Evolutionary conservation across 2,797 vertebrate genomes (phyloP).

Genomic region (Gallinago stenura): DNA sequence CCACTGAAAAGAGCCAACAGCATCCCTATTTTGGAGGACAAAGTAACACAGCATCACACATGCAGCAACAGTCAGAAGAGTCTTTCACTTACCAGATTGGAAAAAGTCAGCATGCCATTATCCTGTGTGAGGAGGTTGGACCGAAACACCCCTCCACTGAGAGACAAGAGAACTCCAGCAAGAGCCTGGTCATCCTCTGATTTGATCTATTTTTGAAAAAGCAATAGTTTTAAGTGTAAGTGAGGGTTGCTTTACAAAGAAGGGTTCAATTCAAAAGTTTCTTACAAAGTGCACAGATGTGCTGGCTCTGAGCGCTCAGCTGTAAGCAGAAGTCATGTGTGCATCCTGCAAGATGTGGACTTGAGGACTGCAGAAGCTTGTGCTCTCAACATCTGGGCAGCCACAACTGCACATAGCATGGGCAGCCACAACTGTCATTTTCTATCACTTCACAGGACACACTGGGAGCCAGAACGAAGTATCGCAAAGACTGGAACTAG

Average conservation of each 20-base stretch:
- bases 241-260: rapidly evolving
- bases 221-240: not conserved
- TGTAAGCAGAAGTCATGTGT: not conserved
- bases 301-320: not conserved
- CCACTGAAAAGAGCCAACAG: not conserved
- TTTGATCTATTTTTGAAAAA: conserved; percentile 84
- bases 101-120: conserved; percentile 92
- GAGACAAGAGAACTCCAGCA: conserved; percentile 94
- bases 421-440: not conserved
- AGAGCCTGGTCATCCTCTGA: conserved; percentile 92
- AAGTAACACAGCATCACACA: not conserved
- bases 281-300: not conserved
- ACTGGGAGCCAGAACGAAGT: not conserved
- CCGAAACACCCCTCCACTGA: conserved; percentile 95
- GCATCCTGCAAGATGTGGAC: not conserved
- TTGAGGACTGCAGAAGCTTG: not conserved
- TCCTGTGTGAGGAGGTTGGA: conserved; percentile 97
- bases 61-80: not conserved
- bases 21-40: not conserved
- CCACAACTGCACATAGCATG: not conserved
- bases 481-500: not conserved
- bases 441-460: not conserved
- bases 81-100: conserved; percentile 88
- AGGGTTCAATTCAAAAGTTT: not conserved
- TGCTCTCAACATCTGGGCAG: not conserved